Evolutionary conservation across 2,888 invertebrate species (phyloP).

Genomic region (Hypolimnas misippus): DNA sequence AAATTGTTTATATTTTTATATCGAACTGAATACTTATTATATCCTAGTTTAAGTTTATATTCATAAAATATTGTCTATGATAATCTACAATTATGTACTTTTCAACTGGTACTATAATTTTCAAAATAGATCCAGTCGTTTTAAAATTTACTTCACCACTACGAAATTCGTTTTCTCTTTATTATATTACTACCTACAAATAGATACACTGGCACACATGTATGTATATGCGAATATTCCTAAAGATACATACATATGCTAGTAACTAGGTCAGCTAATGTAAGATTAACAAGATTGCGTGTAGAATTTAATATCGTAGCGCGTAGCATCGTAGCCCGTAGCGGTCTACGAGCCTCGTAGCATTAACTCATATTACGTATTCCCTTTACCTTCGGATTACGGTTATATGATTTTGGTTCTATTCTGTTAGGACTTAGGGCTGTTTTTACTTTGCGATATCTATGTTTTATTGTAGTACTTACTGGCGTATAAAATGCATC

Average conservation of each 20-base stretch:
- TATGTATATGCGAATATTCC: background rate
- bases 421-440: background rate
- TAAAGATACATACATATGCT: background rate
- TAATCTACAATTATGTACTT: too few relatives aligned
- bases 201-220: background rate
- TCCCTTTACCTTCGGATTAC: constrained; percentile 10
- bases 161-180: too few relatives aligned
- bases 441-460: background rate
- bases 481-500: constrained; percentile 1
- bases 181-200: background rate
- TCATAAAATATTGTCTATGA: too few relatives aligned
- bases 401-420: constrained; percentile 15
- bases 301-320: constrained; percentile 24
- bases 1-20: too few relatives aligned
- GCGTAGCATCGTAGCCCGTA: constrained; percentile 30
- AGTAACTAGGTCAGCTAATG: background rate
- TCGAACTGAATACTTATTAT: too few relatives aligned
- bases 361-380: constrained; percentile 18
- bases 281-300: constrained; percentile 17
- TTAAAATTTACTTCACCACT: too few relatives aligned
- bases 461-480: background rate
- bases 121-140: too few relatives aligned
- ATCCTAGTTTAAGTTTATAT: too few relatives aligned
- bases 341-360: constrained; percentile 24
- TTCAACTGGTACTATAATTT: too few relatives aligned